phyloP scores from a whole-genome alignment of 2,888 invertebrate genomes.

The Cetonia aurata region DNA sequence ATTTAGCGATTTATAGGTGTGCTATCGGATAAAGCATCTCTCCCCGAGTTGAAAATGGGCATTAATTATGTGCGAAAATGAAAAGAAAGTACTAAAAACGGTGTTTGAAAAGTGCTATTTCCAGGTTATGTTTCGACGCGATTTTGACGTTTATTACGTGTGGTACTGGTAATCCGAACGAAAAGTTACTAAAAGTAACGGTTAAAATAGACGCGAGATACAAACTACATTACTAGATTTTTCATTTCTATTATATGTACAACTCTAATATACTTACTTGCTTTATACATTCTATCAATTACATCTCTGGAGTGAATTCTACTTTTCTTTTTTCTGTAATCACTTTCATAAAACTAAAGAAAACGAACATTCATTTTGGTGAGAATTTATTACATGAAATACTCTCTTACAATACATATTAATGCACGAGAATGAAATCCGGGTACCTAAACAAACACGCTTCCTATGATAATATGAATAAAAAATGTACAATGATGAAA shows the following conservation, averaged over 20 bases:
- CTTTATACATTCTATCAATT: constrained; percentile 78
- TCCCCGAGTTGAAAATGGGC: no score
- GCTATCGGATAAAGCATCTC: no score
- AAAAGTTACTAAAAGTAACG: no score
- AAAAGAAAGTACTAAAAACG: no score
- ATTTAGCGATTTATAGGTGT: no score
- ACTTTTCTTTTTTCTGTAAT: neutral
- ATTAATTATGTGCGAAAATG: no score
- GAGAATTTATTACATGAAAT: constrained; percentile 29
- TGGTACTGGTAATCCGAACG: no score
- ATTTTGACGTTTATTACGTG: no score
- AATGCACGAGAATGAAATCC: constrained; percentile 18
- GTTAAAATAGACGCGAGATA: no score
- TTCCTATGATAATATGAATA: constrained; percentile 23
- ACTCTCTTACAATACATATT: constrained; percentile 21
- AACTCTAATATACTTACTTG: constrained; percentile 68
- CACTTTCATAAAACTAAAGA: neutral
- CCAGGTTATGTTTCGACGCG: no score
- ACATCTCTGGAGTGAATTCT: neutral
- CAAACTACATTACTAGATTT: no score
- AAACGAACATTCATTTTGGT: constrained; percentile 8
- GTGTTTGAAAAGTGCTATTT: no score
- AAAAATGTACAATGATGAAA: constrained; percentile 31
- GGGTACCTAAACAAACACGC: constrained; percentile 16
- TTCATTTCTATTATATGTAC: neutral